Evolutionary conservation across 30 jellyfish, hydroid and myxozoan genomes (phyloP).

Genomic region (Clytia hemisphaerica): DNA sequence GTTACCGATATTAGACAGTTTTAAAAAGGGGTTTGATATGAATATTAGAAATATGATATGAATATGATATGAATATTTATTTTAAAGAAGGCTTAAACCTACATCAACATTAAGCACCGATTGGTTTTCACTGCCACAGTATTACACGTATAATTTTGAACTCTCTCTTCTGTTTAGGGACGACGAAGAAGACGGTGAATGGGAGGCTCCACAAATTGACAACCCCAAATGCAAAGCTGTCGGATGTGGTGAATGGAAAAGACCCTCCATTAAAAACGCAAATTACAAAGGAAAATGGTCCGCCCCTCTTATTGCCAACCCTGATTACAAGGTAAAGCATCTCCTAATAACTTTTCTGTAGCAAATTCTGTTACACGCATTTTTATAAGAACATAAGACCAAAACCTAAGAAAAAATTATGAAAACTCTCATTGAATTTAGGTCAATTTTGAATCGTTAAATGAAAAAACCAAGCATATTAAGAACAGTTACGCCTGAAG

Average conservation of each 20-base stretch:
- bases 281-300: conserved; percentile 94
- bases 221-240: conserved; percentile 89
- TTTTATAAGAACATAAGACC: too few relatives aligned
- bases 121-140: background rate
- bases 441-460: too few relatives aligned
- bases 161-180: conserved; percentile 36
- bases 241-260: conserved; percentile 99
- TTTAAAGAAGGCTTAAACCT: background rate
- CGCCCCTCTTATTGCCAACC: conserved; percentile 79
- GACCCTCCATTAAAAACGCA: conserved; percentile 82
- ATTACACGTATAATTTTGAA: background rate
- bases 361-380: too few relatives aligned
- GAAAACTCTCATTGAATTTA: too few relatives aligned
- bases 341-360: background rate
- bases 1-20: too few relatives aligned
- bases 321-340: conserved; percentile 71
- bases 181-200: conserved; percentile 95
- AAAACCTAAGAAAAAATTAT: too few relatives aligned
- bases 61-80: too few relatives aligned
- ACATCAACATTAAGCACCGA: background rate
- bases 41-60: too few relatives aligned
- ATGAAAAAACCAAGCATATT: too few relatives aligned
- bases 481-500: too few relatives aligned
- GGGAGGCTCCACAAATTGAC: conserved; percentile 97
- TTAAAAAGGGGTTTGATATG: too few relatives aligned